phyloP scores from a whole-genome alignment of 2,797 vertebrate genomes.

The Phaenicophaeus curvirostris region DNA sequence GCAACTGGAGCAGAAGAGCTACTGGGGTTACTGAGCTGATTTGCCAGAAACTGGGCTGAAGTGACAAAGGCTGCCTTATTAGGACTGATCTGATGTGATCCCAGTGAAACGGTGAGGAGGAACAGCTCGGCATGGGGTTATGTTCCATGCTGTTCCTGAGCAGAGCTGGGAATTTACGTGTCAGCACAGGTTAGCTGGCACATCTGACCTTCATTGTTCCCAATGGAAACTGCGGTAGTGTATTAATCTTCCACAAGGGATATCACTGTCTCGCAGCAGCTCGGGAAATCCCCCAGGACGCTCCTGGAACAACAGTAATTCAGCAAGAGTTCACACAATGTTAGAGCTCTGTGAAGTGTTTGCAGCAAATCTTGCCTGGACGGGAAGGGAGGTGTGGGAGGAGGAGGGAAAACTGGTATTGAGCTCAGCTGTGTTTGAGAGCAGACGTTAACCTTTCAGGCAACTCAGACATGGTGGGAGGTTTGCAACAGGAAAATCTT shows the following conservation, averaged over 20 bases:
- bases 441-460: constrained; percentile 7
- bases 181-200: constrained; percentile 56
- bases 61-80: neutral
- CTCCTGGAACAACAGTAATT: constrained; percentile 67
- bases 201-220: constrained; percentile 68
- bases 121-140: neutral
- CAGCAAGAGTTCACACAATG: constrained; percentile 36
- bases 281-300: constrained; percentile 56
- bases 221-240: constrained; percentile 60
- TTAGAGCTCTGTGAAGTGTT: constrained; percentile 45
- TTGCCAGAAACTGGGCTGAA: neutral
- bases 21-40: neutral
- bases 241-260: constrained; percentile 60
- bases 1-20: neutral
- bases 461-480: neutral
- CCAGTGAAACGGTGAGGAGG: neutral
- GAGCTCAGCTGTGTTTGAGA: neutral
- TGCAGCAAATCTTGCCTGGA: constrained; percentile 42
- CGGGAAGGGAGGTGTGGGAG: neutral
- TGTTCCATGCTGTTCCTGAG: constrained; percentile 12
- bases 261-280: constrained; percentile 63
- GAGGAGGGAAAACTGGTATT: neutral
- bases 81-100: neutral
- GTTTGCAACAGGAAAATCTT: neutral
- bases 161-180: constrained; percentile 17